Conservation (phyloP, 2,888 invertebrate genomes). For the Pasiphila rectangulata region DNA sequence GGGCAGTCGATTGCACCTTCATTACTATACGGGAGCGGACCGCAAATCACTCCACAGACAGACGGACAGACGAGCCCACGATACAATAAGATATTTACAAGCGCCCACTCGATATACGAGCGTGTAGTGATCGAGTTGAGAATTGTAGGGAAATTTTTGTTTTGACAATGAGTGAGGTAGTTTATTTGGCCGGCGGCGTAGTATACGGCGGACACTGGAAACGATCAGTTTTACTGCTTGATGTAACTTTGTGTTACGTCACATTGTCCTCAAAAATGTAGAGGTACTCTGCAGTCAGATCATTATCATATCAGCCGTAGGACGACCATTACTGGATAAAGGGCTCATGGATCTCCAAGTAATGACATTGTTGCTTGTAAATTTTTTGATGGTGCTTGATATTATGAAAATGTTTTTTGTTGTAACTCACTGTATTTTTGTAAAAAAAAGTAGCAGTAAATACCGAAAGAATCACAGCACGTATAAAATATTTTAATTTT, state of each 20-base stretch:
- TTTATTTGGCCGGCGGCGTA: constrained; percentile 32
- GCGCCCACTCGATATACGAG: constrained; percentile 40
- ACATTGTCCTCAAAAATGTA: not conserved
- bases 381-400: too few relatives aligned
- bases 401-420: too few relatives aligned
- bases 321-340: too few relatives aligned
- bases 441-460: too few relatives aligned
- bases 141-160: constrained; percentile 51
- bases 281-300: too few relatives aligned
- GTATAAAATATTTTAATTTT: too few relatives aligned
- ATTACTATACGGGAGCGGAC: constrained; percentile 68
- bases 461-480: too few relatives aligned
- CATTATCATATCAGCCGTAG: too few relatives aligned
- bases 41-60: constrained; percentile 65
- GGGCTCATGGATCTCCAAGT: too few relatives aligned
- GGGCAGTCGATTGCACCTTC: constrained; percentile 64
- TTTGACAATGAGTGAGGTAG: constrained; percentile 44
- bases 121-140: constrained; percentile 30
- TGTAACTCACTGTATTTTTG: too few relatives aligned
- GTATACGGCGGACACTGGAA: constrained; percentile 17
- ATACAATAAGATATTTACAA: constrained; percentile 72
- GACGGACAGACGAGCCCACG: constrained; percentile 60
- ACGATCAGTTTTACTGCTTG: constrained; percentile 8
- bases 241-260: not conserved
- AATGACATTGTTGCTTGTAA: too few relatives aligned